Conservation (phyloP, 37 sponge, comb jelly and placozoan species). For the Cladorhizidae sp. region DNA sequence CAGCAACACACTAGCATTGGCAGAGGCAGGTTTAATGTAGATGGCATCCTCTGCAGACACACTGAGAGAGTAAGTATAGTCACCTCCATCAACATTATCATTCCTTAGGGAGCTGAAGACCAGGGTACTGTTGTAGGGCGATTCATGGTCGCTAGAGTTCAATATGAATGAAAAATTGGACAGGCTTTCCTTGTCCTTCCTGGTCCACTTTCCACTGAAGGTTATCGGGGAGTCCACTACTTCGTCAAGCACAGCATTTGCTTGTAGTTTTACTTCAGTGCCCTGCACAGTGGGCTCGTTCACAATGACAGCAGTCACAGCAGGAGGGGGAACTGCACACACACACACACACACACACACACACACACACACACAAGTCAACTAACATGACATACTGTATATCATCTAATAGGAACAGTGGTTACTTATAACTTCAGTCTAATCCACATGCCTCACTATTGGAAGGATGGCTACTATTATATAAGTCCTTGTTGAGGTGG, state of each 20-base stretch:
- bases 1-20: background rate
- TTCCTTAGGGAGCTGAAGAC: constrained; percentile 10
- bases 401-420: background rate
- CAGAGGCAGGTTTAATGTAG: background rate
- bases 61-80: constrained; percentile 3
- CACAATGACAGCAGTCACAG: background rate
- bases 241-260: background rate
- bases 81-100: background rate
- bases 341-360: background rate
- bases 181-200: background rate
- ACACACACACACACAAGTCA: background rate
- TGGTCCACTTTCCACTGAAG: constrained; percentile 11
- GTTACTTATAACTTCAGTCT: background rate
- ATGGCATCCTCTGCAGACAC: background rate
- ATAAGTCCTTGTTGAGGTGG: too few species aligned
- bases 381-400: background rate
- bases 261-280: background rate
- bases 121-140: background rate
- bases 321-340: constrained; percentile 10
- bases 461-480: too few species aligned
- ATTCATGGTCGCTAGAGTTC: too few species aligned
- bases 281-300: background rate
- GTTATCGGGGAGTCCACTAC: constrained; percentile 28
- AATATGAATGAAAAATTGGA: background rate
- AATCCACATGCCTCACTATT: too few species aligned